These are phyloP conservation scores for Apis cerana DNA, from an alignment of 1,140 invertebrate genomes.

Conservation along the genomic window DNA sequence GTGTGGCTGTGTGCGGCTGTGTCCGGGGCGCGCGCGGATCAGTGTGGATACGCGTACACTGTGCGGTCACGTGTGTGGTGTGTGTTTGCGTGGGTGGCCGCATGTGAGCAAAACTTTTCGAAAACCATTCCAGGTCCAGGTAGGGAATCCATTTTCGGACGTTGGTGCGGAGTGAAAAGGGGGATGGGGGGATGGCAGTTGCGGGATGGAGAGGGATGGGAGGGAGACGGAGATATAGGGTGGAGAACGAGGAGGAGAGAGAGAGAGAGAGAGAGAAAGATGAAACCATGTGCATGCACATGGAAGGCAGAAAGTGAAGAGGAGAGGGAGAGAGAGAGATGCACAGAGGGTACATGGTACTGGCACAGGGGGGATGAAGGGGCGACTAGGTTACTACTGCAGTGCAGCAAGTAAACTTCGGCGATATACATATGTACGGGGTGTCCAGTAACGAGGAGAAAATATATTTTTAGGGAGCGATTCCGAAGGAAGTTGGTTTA, in stretches of 20 bases:
- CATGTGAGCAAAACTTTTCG: conserved; percentile 61
- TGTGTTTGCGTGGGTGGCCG: neutral
- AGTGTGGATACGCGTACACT: neutral
- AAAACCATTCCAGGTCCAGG: conserved; percentile 59
- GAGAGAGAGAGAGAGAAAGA: neutral
- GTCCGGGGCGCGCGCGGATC: no score
- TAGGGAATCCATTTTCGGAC: conserved; percentile 57
- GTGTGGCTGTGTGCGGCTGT: conserved; percentile 22
- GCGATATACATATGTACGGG: conserved; percentile 31
- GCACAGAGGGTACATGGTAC: neutral
- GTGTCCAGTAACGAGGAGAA: no score
- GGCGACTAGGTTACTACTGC: conserved; percentile 56
- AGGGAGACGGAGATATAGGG: neutral
- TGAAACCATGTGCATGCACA: neutral
- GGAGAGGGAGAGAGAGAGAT: conserved; percentile 17
- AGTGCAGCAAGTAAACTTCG: conserved; percentile 62
- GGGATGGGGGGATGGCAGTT: no score
- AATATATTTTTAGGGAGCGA: no score
- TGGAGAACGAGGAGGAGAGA: neutral
- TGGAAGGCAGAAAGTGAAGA: conserved; percentile 14
- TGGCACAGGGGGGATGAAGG: conserved; percentile 27
- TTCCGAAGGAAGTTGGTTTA: no score
- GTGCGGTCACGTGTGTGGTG: neutral
- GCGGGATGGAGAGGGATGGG: neutral
- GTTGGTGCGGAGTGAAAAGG: neutral